Evolutionary conservation across 2,113 vertebrate genomes (phyloP), one percentile per base, ranked within the genome.

Genomic region (Oryzias woworae): DNA sequence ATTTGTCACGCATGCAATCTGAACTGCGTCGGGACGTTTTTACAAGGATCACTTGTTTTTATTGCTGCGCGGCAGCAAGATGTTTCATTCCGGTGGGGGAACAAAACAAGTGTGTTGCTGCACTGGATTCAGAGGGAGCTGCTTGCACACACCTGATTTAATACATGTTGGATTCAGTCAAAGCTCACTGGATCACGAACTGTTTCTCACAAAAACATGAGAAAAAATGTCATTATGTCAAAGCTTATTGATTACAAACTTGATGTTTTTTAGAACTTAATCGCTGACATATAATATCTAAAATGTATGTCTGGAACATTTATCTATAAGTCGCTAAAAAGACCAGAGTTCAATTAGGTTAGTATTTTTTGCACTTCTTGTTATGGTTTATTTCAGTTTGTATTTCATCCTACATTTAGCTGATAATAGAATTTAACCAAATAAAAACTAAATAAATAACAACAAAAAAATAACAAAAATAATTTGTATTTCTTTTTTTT

Each of bases 1-100:
- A 62, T 64, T 61, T 53, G 43, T 63, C 47, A 26, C 28, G 57
- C 18, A 17, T 58, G 31, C 44, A 51, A n/a, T 22, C 54, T 41
- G 15, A 36, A 51, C 31, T 8, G 15, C n/a, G 2, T 10, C 53
- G n/a, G 58, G 41, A 44, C 28, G 46, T 54, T 41, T 69, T 50
- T 45, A 47, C 24, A 60, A 63, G 15, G 48, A 60, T 52, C 23
- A 22, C 36, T 28, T 45, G 26, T 54, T 53, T 44, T 41, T 15
- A 24, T 24, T 42, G 26, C 50, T 69, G 16, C 42, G 53, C 51
- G 36, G 15, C 51, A 55, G 56, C 48, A 49, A 49, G 22, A 55
- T 18, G 53, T 48, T 31, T 69, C 13, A 50, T 16, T 49, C 16
- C 42, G 22, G 15, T 41, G 36, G 31, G 45, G 47, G 17, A n/a